Evolutionary conservation across 2,888 invertebrate species (phyloP).

Genomic region (Agrilus biguttatus): DNA sequence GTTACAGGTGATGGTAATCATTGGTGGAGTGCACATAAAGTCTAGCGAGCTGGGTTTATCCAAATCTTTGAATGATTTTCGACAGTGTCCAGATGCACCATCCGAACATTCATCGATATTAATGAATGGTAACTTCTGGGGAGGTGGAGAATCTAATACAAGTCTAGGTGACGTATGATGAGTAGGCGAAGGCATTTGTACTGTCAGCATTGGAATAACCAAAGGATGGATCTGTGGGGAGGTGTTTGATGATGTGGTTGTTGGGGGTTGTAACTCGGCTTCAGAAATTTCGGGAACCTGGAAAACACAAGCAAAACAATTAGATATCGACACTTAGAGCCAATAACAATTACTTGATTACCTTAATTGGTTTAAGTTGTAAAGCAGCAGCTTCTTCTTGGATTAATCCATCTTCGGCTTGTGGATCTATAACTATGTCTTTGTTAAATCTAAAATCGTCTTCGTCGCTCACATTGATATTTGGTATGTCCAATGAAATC

Average conservation of each 20-base stretch:
- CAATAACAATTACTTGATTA: slow-evolving; percentile 7
- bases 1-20: slow-evolving; percentile 62
- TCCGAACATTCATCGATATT: slow-evolving; percentile 17
- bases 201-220: slow-evolving; percentile 47
- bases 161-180: slow-evolving; percentile 34
- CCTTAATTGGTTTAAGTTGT: slow-evolving; percentile 16
- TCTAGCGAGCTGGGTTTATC: slow-evolving; percentile 48
- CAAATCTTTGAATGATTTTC: slow-evolving; percentile 43
- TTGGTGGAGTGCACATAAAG: slow-evolving; percentile 47
- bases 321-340: too few relatives aligned
- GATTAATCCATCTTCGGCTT: slow-evolving; percentile 30
- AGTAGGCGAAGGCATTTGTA: slow-evolving; percentile 57
- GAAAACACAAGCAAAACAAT: too few relatives aligned
- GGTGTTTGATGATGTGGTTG: slow-evolving; percentile 22
- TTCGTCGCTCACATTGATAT: slow-evolving; percentile 27
- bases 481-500: slow-evolving; percentile 32
- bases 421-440: slow-evolving; percentile 29
- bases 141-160: slow-evolving; percentile 42
- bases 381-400: slow-evolving; percentile 30
- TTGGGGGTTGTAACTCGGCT: slow-evolving; percentile 22
- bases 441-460: slow-evolving; percentile 24
- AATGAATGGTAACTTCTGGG: slow-evolving; percentile 29
- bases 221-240: slow-evolving; percentile 31
- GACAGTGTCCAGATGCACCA: slow-evolving; percentile 15
- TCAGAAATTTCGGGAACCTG: too few relatives aligned